A percentile compares a stretch with the other conserved stretches of the same genome.
These are phyloP conservation scores for Sebastes kiyomatsui DNA, from an alignment of 2,797 vertebrate species.

Conservation along the genomic window DNA sequence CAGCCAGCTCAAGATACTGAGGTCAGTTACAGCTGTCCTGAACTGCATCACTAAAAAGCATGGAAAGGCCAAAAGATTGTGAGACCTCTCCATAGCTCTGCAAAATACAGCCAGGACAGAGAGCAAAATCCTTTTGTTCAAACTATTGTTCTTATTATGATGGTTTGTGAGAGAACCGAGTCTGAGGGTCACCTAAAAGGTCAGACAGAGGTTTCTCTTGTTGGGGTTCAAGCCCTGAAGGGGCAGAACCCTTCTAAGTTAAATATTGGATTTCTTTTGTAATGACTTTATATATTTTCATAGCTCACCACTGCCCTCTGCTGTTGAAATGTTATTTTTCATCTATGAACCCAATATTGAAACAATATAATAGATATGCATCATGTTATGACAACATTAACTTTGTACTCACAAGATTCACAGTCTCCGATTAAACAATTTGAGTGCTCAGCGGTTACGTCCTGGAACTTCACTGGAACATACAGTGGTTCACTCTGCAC, in stretches of 20 bases:
- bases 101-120: background rate
- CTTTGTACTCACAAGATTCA: slow-evolving; percentile 86
- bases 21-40: background rate
- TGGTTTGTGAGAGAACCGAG: background rate
- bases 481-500: slow-evolving; percentile 95
- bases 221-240: too few relatives aligned
- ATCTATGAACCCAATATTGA: background rate
- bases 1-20: background rate
- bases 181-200: background rate
- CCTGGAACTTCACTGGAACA: slow-evolving; percentile 96
- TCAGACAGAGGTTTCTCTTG: background rate
- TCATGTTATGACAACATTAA: background rate
- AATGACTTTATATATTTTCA: background rate
- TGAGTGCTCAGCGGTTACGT: slow-evolving; percentile 87
- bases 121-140: background rate
- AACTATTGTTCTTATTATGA: background rate
- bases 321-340: slow-evolving; percentile 10
- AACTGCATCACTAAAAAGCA: background rate
- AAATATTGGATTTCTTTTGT: background rate
- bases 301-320: slow-evolving; percentile 54
- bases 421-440: slow-evolving; percentile 79
- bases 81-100: background rate
- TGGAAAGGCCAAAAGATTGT: background rate
- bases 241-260: too few relatives aligned
- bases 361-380: background rate